Conservation (phyloP, 2,797 vertebrate species). For the Gymnodraco acuticeps region DNA sequence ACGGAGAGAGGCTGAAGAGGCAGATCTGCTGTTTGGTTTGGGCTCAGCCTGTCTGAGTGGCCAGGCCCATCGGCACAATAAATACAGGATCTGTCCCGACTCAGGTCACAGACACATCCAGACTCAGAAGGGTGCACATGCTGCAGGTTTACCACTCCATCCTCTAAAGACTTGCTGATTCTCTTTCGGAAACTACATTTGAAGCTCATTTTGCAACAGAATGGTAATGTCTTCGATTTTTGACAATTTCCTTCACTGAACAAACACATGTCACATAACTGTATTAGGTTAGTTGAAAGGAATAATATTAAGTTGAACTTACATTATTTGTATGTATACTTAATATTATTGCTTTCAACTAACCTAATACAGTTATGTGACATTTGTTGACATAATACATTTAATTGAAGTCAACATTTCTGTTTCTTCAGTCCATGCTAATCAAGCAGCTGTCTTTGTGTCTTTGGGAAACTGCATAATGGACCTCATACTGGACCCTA, state of each 20-base stretch:
- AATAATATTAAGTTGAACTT: no score
- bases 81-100: slow-evolving; percentile 53
- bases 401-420: neutral
- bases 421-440: slow-evolving; percentile 16
- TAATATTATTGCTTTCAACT: no score
- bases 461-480: slow-evolving; percentile 39
- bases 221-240: slow-evolving; percentile 59
- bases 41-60: slow-evolving; percentile 58
- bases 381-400: no score
- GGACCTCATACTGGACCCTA: slow-evolving; percentile 42
- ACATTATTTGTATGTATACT: no score
- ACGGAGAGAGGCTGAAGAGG: slow-evolving; percentile 79
- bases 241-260: no score
- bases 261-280: no score
- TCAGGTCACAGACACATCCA: slow-evolving; percentile 25
- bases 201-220: slow-evolving; percentile 10
- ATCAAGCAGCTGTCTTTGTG: slow-evolving; percentile 34
- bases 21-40: slow-evolving; percentile 69
- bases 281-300: no score
- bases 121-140: slow-evolving; percentile 16
- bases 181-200: slow-evolving; percentile 1
- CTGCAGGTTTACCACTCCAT: slow-evolving; percentile 4
- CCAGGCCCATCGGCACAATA: slow-evolving; percentile 49
- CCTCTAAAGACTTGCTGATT: neutral
- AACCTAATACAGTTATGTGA: no score